A percentile compares a stretch with the other conserved stretches of the same genome.
These are phyloP conservation scores for Drosophila willistoni DNA, from an alignment of 1,140 invertebrate genomes.

Conservation along the genomic window DNA sequence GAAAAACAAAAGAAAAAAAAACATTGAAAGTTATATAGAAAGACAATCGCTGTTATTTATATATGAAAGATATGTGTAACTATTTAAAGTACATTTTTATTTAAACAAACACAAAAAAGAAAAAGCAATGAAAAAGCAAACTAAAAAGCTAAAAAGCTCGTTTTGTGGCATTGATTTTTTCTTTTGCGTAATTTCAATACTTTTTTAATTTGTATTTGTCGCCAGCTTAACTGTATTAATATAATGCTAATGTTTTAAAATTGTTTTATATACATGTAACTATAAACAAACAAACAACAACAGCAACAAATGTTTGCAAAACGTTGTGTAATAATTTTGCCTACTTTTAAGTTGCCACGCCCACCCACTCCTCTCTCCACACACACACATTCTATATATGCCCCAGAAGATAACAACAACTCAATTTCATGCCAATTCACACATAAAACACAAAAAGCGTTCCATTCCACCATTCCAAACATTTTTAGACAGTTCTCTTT, in stretches of 20 bases:
- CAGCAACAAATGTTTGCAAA: constrained; percentile 58
- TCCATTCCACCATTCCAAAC: constrained; percentile 59
- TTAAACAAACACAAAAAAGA: neutral
- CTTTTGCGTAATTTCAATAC: constrained; percentile 24
- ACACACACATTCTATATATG: neutral
- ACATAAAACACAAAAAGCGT: constrained; percentile 33
- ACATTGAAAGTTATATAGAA: constrained; percentile 48
- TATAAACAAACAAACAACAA: constrained; percentile 27
- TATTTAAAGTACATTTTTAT: constrained; percentile 61
- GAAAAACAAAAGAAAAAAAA: constrained; percentile 29
- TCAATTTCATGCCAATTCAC: constrained; percentile 31
- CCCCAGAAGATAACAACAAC: constrained; percentile 27
- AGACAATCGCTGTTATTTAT: constrained; percentile 62
- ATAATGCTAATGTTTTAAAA: constrained; percentile 77
- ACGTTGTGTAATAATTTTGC: constrained; percentile 78
- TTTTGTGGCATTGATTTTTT: constrained; percentile 1
- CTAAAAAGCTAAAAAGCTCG: neutral
- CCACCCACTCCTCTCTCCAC: constrained; percentile 28
- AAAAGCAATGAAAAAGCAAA: constrained; percentile 29
- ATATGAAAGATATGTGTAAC: constrained; percentile 33
- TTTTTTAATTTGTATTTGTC: constrained; percentile 52
- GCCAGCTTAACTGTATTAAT: constrained; percentile 79
- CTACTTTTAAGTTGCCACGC: constrained; percentile 72
- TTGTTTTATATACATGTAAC: constrained; percentile 75
- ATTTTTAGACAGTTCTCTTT: constrained; percentile 38